Conservation (phyloP, 2,113 vertebrate genomes). For the Phylloscopus trochilus region DNA sequence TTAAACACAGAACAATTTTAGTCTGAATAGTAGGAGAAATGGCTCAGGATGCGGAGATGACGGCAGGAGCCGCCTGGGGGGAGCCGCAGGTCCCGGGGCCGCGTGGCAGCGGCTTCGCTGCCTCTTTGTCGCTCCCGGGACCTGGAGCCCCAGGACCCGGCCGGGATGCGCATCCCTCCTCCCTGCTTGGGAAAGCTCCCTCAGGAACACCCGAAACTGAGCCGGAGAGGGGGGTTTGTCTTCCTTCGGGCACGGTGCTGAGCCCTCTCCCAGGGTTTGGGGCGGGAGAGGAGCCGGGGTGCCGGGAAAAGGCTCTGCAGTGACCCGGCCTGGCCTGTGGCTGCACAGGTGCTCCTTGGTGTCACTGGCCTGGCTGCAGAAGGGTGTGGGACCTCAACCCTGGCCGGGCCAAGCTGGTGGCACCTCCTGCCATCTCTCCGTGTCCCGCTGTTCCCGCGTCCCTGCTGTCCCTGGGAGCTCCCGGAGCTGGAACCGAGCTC, state of each 20-base stretch:
- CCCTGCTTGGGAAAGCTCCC: background rate
- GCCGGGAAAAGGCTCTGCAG: background rate
- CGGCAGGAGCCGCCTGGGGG: background rate
- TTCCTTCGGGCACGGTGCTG: accelerated
- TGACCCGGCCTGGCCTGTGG: accelerated
- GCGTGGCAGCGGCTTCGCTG: background rate
- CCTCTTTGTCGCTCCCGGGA: background rate
- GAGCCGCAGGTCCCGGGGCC: background rate
- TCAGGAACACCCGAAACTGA: accelerated
- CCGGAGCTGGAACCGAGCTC: background rate
- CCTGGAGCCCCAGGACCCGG: background rate
- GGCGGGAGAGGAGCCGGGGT: background rate
- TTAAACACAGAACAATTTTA: constrained; percentile 61
- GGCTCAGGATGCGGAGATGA: constrained; percentile 9
- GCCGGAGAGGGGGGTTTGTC: background rate
- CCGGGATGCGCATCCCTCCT: background rate
- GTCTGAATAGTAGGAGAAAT: constrained; percentile 54
- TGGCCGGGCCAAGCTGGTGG: background rate
- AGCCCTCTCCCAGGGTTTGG: background rate
- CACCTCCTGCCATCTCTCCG: background rate
- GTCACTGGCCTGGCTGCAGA: background rate
- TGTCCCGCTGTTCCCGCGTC: background rate
- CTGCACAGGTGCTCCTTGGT: too few species aligned
- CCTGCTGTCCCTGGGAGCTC: accelerated
- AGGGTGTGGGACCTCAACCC: accelerated